Evolutionary conservation across 2,888 invertebrate species (phyloP), one percentile per base, ranked within the genome.

Genomic region (Isoperla grammatica): DNA sequence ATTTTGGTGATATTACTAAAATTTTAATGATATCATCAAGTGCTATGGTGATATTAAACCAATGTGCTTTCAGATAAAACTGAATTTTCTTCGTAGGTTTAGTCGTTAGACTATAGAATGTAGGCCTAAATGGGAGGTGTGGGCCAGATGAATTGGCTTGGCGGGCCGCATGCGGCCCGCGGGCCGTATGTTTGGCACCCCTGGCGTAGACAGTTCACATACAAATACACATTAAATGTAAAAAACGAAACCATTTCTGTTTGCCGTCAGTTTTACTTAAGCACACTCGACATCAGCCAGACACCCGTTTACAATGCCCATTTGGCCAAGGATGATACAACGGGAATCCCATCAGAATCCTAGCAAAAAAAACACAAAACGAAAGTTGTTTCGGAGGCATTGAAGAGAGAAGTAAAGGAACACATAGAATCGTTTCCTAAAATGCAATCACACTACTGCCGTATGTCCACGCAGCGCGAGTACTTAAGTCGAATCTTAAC

Each of bases 401-500:
- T 22, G 22, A 48, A 48, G 22, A 9, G 22, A 22, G 23, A 19
- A n/a, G 22, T 20, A 22, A 19, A 48, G 23, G 29, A 63, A 23
- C 63, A 63, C 39, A 63, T 63, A 19, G 49, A 60, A 11, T 63
- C 61, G 20, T 63, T 63, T 13, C 59, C 62, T 20, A 37, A 23
- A 15, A 43, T 63, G 12, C 59, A 63, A 57, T 63, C 63, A 20
- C 62, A 63, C 49, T 63, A 63, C 45, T 63, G 63, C 43, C 37
- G 62, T 19, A 55, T 55, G 15, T 40, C 42, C 37, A 56, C 50
- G 6, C 55, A 50, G 45, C 63, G 56, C 19, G 19, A 48, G 40
- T 63, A 63, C 55, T 45, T 63, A 50, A 59, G 13, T 49, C 62
- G 17, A 15, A 40, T 13, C 43, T 63, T 17, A 63, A 56, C 54